Evolutionary conservation across 2,113 vertebrate genomes (phyloP), one percentile per base, ranked within the genome.

Genomic region (Reinhardtius hippoglossoides): DNA sequence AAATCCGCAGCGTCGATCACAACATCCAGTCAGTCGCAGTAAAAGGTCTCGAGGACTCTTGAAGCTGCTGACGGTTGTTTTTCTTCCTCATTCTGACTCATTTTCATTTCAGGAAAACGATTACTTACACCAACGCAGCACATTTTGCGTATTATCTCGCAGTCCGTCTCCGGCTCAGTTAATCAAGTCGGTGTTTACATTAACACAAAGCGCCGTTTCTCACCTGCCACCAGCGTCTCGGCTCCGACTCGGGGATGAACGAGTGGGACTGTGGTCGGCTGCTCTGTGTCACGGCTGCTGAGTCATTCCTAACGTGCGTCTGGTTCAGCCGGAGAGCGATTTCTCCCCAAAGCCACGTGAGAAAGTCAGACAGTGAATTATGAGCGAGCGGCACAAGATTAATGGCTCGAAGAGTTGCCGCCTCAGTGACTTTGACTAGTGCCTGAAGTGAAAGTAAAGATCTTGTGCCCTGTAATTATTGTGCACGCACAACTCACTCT

Each of bases 241-340:
- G 80, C 73, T 69, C 74, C 74, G 79, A 67, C 48, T 15, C 20
- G 0, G 40, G 5, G 37, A 27, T 75, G 80, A 62, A 64, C 67
- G 60, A 35, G 67, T 58, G 6, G 54, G 73, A 74, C 75, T 71
- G 63, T 56, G 75, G 66, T 52, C 67, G 58, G 46, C 65, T 85
- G 69, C 74, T 83, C 48, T 85, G 80, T 78, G 81, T 59, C 63
- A 68, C 31, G 71, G 56, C 67, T 82, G 81, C 85, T 83, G 82
- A 86, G 64, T 87, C 80, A 80, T 72, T 67, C 5, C 62, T 78
- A 68, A 61, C 82, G 74, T 66, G 62, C 64, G 58, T 82, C 48
- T 88, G 50, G 87, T 83, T 78, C 52, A 67, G 54, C 18, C 72
- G n/a, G 50, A 16, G 40, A 62, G 58, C 80, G 78, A 72, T 78